phyloP scores from a whole-genome alignment of 2,888 invertebrate genomes.

The Tipula lateralis region DNA sequence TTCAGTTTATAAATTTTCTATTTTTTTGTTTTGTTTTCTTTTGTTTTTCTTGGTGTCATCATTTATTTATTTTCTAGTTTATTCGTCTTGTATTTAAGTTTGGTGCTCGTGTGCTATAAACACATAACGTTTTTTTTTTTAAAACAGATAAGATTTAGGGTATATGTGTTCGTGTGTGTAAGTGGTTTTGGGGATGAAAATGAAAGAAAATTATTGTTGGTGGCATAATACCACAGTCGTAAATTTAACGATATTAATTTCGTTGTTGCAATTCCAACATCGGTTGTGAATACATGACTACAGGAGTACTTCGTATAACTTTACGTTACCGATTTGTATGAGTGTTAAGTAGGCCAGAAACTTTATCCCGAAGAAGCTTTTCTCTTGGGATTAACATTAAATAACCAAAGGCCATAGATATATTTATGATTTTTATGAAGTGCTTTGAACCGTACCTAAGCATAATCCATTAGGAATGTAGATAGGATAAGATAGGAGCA shows the following conservation, averaged over 20 bases:
- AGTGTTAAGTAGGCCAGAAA: too few relatives aligned
- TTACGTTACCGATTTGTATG: too few relatives aligned
- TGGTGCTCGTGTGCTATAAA: slow-evolving; percentile 19
- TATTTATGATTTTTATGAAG: too few relatives aligned
- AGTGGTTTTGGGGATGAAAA: neutral
- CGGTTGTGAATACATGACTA: neutral
- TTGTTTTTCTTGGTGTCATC: neutral
- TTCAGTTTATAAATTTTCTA: neutral
- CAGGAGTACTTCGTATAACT: neutral
- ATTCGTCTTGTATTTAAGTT: neutral
- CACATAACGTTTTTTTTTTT: neutral
- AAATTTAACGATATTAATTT: neutral
- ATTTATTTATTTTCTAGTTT: neutral
- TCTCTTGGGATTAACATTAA: too few relatives aligned
- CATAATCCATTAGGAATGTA: too few relatives aligned
- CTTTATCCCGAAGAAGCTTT: too few relatives aligned
- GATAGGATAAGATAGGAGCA: too few relatives aligned
- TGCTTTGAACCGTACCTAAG: too few relatives aligned
- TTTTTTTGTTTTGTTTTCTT: neutral
- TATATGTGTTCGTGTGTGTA: neutral
- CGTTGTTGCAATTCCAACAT: neutral
- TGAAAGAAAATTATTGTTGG: neutral
- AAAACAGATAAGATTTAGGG: neutral
- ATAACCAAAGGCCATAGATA: too few relatives aligned
- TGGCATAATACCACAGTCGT: neutral